Percentiles rank a stretch among this genome's conserved stretches.
Evolutionary conservation across 1,140 invertebrate species (phyloP).

Genomic region (Habropoda laboriosa): DNA sequence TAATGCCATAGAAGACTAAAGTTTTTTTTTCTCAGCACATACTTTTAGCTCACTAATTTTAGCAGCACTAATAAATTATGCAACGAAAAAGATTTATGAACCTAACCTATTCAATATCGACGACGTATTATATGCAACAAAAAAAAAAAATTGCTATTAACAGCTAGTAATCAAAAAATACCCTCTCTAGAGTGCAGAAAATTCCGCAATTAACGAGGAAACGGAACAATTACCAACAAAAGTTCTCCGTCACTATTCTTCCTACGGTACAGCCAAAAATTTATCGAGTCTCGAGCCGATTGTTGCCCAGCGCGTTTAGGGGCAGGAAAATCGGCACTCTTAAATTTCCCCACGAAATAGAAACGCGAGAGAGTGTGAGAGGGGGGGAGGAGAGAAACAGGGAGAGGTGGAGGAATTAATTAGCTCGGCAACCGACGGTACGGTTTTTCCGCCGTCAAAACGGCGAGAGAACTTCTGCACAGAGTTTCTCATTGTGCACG

Average conservation of each 20-base stretch:
- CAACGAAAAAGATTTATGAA: no score
- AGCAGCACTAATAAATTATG: no score
- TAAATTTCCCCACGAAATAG: constrained; percentile 13
- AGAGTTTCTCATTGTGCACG: background rate
- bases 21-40: no score
- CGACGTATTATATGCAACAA: no score
- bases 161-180: no score
- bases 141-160: no score
- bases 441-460: constrained; percentile 24
- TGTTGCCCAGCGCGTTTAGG: no score
- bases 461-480: background rate
- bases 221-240: constrained; percentile 5
- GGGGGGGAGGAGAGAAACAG: background rate
- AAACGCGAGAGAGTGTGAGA: background rate
- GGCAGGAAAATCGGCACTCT: constrained; percentile 26
- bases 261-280: background rate
- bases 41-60: no score
- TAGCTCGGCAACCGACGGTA: constrained; percentile 30
- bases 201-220: no score
- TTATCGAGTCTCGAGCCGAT: background rate
- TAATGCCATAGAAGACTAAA: no score
- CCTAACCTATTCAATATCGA: no score
- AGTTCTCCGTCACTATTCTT: background rate
- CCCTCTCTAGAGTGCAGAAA: no score
- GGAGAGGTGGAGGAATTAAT: constrained; percentile 43